phyloP scores from a whole-genome alignment of 64 coral and sea anemone species.

The Anthopleura sola region DNA sequence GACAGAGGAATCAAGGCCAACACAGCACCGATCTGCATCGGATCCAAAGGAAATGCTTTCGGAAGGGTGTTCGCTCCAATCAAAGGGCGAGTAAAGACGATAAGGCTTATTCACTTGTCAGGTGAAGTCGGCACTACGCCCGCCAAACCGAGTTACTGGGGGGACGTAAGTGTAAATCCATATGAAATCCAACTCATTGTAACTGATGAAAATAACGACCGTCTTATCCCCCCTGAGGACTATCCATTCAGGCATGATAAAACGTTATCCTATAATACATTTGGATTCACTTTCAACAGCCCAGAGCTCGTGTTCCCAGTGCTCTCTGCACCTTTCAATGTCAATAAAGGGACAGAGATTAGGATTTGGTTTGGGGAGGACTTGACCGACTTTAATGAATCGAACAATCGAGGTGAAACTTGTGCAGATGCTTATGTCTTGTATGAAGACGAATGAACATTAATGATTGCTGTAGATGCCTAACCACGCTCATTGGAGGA shows the following conservation, averaged over 20 bases:
- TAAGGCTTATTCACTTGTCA: not conserved
- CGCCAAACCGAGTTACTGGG: not conserved
- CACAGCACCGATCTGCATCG: not conserved
- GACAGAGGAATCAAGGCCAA: not conserved
- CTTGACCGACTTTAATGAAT: not conserved
- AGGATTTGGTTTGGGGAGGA: not conserved
- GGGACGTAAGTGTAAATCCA: not conserved
- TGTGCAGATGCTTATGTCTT: not conserved
- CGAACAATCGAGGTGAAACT: not conserved
- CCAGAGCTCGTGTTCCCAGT: not conserved
- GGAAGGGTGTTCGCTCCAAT: not conserved
- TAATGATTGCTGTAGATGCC: no score
- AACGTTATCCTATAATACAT: not conserved
- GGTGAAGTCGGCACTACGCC: no score
- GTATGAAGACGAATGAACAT: no score
- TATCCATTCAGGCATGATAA: not conserved
- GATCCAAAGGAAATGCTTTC: not conserved
- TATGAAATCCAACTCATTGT: not conserved
- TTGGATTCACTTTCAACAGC: not conserved
- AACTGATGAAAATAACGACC: not conserved
- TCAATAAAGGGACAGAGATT: not conserved
- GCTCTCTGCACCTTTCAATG: not conserved
- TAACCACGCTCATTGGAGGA: no score
- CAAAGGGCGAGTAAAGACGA: not conserved
- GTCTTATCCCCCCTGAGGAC: not conserved